phyloP scores from a whole-genome alignment of 2,888 invertebrate genomes.

The Polyommatus iphigenia region DNA sequence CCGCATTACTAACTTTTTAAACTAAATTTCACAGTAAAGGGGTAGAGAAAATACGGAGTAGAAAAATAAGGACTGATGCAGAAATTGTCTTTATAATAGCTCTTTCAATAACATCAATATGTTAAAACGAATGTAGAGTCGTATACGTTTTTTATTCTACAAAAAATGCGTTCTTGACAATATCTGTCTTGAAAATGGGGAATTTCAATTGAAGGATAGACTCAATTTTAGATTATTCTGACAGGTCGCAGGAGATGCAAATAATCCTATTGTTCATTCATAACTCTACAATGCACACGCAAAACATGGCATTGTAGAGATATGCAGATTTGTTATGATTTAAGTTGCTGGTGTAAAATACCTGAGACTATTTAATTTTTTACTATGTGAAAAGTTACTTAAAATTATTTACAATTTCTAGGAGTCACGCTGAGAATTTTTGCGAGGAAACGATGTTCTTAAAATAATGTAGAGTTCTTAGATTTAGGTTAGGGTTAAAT shows the following conservation, averaged over 20 bases:
- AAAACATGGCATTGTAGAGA: constrained; percentile 18
- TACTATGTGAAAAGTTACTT: too few relatives aligned
- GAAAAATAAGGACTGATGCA: not conserved
- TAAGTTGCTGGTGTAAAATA: not conserved
- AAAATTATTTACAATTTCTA: too few relatives aligned
- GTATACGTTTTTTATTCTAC: not conserved
- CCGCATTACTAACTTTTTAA: constrained; percentile 28
- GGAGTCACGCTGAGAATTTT: too few relatives aligned
- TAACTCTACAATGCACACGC: not conserved
- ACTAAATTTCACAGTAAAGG: not conserved
- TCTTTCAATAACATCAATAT: not conserved
- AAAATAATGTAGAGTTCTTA: too few relatives aligned
- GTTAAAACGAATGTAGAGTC: not conserved
- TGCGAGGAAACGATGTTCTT: too few relatives aligned
- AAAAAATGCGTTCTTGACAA: not conserved
- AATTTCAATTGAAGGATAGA: not conserved
- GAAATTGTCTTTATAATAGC: not conserved
- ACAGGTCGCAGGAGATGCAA: constrained; percentile 10
- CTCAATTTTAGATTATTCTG: not conserved
- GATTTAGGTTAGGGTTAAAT: too few relatives aligned
- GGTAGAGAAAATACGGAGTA: not conserved
- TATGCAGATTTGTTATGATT: constrained; percentile 6
- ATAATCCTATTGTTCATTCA: not conserved
- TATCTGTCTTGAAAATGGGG: not conserved
- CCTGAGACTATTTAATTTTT: not conserved